Evolutionary conservation across 2,113 vertebrate genomes (phyloP).

Genomic region (Cynoglossus semilaevis): DNA sequence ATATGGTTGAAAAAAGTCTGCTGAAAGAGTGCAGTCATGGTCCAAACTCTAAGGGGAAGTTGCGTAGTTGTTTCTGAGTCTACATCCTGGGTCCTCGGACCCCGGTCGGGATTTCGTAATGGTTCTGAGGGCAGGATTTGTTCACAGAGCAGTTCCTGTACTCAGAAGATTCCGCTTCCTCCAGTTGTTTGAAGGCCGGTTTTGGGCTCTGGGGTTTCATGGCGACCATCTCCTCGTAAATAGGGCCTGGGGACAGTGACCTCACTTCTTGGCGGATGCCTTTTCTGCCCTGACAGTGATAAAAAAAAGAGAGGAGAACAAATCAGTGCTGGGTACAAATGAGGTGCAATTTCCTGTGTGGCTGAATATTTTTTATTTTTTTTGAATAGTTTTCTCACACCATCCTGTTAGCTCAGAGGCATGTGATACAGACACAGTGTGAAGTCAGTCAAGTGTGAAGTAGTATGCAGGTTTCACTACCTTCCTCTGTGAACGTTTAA

Average conservation of each 20-base stretch:
- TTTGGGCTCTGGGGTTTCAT: conserved; percentile 24
- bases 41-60: too few species aligned
- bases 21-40: too few species aligned
- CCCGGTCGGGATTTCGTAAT: conserved; percentile 54
- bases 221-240: conserved; percentile 77
- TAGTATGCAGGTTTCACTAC: too few species aligned
- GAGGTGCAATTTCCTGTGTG: conserved; percentile 47
- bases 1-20: too few species aligned
- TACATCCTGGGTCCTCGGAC: not conserved
- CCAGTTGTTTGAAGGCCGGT: conserved; percentile 4
- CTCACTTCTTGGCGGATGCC: not conserved
- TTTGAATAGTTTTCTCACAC: too few species aligned
- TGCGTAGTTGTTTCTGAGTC: not conserved
- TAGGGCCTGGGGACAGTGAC: conserved; percentile 32
- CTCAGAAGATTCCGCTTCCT: conserved; percentile 31
- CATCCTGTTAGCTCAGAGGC: too few species aligned
- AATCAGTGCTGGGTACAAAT: conserved; percentile 44
- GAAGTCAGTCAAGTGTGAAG: not conserved
- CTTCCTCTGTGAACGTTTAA: not conserved
- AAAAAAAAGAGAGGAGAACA: conserved; percentile 18
- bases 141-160: conserved; percentile 42
- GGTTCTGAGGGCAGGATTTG: conserved; percentile 48
- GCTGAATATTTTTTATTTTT: not conserved
- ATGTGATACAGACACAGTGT: too few species aligned
- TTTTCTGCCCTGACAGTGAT: conserved; percentile 49